Evolutionary conservation across 2,888 invertebrate genomes (phyloP), one percentile per base, ranked within the genome.

Genomic region (Chrysina gloriosa): DNA sequence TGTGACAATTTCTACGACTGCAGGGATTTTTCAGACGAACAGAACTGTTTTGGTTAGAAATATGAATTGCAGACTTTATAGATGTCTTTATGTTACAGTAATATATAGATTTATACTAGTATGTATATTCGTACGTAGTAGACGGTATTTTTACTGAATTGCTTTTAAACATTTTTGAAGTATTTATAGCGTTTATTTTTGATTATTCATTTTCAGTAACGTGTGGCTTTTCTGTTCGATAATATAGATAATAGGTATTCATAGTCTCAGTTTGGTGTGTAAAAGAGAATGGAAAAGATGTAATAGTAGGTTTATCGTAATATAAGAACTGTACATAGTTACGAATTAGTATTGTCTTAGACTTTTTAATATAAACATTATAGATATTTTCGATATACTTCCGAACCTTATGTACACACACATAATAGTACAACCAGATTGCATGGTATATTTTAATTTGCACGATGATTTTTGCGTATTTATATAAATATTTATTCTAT

Each of bases 1-100:
- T 95, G 96, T 86, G 94, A 96, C 89, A 92, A 93, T 87, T 89
- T 89, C 86, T 93, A 93, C 89, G 94, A 94, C 88, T 94, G 94
- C 88, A 88, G 88, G 85, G 94, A 94, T 88, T 93, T 93, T 89
- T 93, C 93, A 80, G 94, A 95, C 83, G 94, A 95, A 86, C 92
- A 93, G 85, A 92, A 92, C 86, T 95, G 94, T 88, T 87, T 90
- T 86, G 86, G 85, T 87, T 86, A 86, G 86, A 84, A 72, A 67
- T 34, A 45, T 31, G 19, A 36, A 45, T 61, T 61, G 45, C 58
- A 42, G 27, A 61, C 27, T 42, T 29, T 61, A 45, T 65, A 65
- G 65, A 50, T 50, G 65, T 65, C 14, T 65, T 39, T 52, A 29
- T 65, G 58, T 61, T 42, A 42, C 42, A 42, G 58, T 61, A 61